Evolutionary conservation across 2,888 invertebrate genomes (phyloP).

Genomic region (Heteromurus nitidus): DNA sequence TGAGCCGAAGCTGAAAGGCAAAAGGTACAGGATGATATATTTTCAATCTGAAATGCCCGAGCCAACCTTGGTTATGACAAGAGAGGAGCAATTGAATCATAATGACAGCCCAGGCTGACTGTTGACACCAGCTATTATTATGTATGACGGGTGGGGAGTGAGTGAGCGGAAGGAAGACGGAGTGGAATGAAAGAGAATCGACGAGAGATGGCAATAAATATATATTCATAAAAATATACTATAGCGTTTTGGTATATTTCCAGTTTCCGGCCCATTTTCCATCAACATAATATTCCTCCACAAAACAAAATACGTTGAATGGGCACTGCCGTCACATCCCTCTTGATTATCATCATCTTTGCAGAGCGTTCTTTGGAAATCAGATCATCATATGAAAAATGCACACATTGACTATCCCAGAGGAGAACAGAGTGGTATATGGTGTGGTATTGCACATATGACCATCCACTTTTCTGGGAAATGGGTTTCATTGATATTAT

Average conservation of each 20-base stretch:
- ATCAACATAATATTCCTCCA: neutral
- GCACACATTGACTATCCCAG: neutral
- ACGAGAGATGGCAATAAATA: no score
- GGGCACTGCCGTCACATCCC: no score
- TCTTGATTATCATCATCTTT: neutral
- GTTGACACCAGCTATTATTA: slow-evolving; percentile 23
- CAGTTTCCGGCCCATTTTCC: slow-evolving; percentile 10
- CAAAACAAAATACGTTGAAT: neutral
- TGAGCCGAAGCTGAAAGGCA: no score
- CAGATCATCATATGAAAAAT: slow-evolving; percentile 3
- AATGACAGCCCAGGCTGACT: neutral
- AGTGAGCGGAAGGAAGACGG: slow-evolving; percentile 2
- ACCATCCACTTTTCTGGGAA: neutral
- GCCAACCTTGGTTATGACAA: no score
- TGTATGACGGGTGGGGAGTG: neutral
- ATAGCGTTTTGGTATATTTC: neutral
- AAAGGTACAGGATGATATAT: no score
- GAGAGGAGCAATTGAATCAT: no score
- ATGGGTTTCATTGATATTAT: no score
- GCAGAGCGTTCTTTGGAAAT: slow-evolving; percentile 2
- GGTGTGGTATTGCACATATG: neutral
- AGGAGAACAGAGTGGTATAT: neutral
- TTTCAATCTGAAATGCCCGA: no score
- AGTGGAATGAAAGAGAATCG: neutral
- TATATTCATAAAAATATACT: no score